Percentiles rank a stretch among this genome's conserved stretches.
phyloP scores from a whole-genome alignment of 2,113 vertebrate species.

The Aptenodytes forsteri region DNA sequence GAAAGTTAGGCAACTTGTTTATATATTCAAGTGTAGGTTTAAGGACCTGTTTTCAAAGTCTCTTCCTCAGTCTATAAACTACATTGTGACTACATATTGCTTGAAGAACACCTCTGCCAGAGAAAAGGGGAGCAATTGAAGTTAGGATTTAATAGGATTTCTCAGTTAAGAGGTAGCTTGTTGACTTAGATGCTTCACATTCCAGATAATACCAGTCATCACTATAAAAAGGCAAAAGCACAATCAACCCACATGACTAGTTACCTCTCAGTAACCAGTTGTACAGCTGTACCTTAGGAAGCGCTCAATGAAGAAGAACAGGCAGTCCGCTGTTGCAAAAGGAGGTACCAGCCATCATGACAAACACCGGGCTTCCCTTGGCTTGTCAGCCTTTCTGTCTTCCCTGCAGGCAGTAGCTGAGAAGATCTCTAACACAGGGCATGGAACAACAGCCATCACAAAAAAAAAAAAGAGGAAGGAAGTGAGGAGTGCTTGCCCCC shows the following conservation, averaged over 20 bases:
- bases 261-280: not conserved
- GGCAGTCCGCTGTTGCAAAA: fast-evolving
- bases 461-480: fast-evolving
- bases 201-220: too few relatives aligned
- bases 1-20: not conserved
- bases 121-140: not conserved
- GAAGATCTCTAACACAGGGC: fast-evolving
- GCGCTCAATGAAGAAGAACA: fast-evolving
- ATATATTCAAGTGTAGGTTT: fast-evolving
- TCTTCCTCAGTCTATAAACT: not conserved
- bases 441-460: fast-evolving
- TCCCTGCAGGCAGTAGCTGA: fast-evolving
- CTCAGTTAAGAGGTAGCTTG: not conserved
- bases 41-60: not conserved
- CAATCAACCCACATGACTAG: fast-evolving
- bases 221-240: not conserved
- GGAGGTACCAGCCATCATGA: not conserved
- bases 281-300: not conserved
- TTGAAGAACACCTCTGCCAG: not conserved
- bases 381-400: fast-evolving
- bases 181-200: not conserved
- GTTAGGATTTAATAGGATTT: fast-evolving
- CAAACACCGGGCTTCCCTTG: fast-evolving
- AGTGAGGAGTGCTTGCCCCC: fast-evolving
- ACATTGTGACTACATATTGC: fast-evolving